Conservation (phyloP, 2,888 invertebrate species). For the Rapana venosa region DNA sequence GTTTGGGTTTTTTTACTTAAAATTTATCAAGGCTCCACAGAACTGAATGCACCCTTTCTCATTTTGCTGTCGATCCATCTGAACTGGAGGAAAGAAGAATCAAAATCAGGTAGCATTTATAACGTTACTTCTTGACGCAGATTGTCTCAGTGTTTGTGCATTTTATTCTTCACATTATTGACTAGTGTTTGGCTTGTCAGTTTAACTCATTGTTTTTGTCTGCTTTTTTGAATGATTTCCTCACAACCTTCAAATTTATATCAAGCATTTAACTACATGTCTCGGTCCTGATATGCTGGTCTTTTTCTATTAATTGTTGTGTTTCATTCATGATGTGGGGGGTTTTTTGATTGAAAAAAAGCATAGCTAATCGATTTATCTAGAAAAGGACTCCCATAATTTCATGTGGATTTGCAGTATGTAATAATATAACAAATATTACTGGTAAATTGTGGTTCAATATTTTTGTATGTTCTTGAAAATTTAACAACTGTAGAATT, state of each 20-base stretch:
- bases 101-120: neutral
- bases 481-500: no score
- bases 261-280: neutral
- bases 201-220: neutral
- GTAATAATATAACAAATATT: neutral
- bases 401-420: neutral
- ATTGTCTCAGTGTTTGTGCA: neutral
- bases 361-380: neutral
- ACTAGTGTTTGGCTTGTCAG: neutral
- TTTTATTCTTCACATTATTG: neutral
- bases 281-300: neutral
- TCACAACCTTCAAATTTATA: neutral
- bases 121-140: neutral
- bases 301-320: neutral
- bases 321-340: neutral
- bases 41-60: no score
- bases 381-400: no score
- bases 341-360: neutral
- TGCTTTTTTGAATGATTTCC: neutral
- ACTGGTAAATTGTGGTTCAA: neutral
- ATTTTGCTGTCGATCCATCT: no score
- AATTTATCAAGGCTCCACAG: neutral
- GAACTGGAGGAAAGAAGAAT: neutral
- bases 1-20: no score
- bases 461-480: neutral